Evolutionary conservation across 2,797 vertebrate species (phyloP), one percentile per base, ranked within the genome.

Genomic region (Eospalax fontanierii): DNA sequence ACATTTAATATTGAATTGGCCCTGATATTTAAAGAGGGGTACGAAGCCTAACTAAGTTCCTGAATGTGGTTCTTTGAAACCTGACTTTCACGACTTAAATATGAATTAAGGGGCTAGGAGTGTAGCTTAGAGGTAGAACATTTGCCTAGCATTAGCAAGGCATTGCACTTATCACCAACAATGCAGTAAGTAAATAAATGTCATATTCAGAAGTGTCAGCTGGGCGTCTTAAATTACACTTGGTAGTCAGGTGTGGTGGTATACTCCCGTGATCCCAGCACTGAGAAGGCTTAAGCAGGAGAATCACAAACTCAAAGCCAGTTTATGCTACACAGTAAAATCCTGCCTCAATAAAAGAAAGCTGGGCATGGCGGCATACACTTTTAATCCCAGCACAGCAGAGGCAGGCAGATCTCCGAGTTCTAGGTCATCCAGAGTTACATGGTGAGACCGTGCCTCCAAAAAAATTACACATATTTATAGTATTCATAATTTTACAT

Each of bases 11-110:
- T 22, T 73, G 50, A 93, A 70, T 35, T n/a, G 15, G 14, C 50
- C 4, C 73, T 22, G 63, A 24, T 50, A 57, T 73, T 79, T 83
- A 80, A 61, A 86, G 9, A 6, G 14, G 11, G 19, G 12, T 70
- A 14, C 22, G 24, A 91, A 92, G 71, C 78, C 63, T 91, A 82
- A 33, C 30, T 43, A 71, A 93, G 30, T 33, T 80, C 57, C 57
- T 71, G 11, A 92, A 93, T 9, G 73, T 12, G 1, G 21, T 30
- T 94, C 76, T 88, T 26, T 75, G 84, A 95, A 93, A 86, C 54
- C 35, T 91, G 57, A 79, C 70, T 96, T 95, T 94, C 16, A 91
- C 59, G 30, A 75, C 57, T 75, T 73, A 91, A 75, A 70, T 74
- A 87, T 65, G 89, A 95, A 95, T 59, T n/a, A 70, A 91, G 43